A percentile compares a stretch with the other conserved stretches of the same genome.
phyloP scores from a whole-genome alignment of 1,140 invertebrate genomes.

The Diabrotica undecimpunctata region DNA sequence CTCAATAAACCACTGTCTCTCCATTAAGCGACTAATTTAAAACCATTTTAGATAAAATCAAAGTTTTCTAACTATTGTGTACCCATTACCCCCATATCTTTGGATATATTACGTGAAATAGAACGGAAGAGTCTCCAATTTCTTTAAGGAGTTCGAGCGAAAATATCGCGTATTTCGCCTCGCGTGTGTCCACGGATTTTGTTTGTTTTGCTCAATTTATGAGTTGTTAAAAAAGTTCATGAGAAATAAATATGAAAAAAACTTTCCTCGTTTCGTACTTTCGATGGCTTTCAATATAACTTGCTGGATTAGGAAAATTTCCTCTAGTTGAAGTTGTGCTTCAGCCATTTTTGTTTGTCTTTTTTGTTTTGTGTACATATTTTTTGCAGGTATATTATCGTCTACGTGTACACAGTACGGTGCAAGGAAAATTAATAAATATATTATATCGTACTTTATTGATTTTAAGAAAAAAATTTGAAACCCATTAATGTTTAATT shows the following conservation, averaged over 20 bases:
- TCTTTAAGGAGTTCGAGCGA: slow-evolving; percentile 5
- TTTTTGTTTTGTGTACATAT: no score
- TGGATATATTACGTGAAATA: not conserved
- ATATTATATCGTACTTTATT: no score
- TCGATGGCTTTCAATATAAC: slow-evolving; percentile 4
- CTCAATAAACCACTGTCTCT: no score
- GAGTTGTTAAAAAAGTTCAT: slow-evolving; percentile 12
- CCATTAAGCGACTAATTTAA: no score
- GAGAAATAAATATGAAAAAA: slow-evolving; percentile 8
- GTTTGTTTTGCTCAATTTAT: slow-evolving; percentile 13
- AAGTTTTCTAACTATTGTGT: not conserved
- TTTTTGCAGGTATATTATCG: no score
- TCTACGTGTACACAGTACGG: no score
- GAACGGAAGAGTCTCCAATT: slow-evolving; percentile 9
- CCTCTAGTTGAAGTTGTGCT: not conserved
- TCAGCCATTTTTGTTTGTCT: no score
- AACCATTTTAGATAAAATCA: no score
- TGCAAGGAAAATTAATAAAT: no score
- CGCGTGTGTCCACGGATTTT: slow-evolving; percentile 5
- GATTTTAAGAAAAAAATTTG: no score
- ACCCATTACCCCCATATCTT: not conserved
- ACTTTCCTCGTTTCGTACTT: slow-evolving; percentile 10
- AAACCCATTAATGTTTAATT: no score
- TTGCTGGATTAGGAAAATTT: not conserved
- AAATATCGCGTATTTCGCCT: slow-evolving; percentile 7